These are phyloP conservation scores for Coenonympha glycerion DNA, from an alignment of 2,888 invertebrate genomes.

Conservation along the genomic window DNA sequence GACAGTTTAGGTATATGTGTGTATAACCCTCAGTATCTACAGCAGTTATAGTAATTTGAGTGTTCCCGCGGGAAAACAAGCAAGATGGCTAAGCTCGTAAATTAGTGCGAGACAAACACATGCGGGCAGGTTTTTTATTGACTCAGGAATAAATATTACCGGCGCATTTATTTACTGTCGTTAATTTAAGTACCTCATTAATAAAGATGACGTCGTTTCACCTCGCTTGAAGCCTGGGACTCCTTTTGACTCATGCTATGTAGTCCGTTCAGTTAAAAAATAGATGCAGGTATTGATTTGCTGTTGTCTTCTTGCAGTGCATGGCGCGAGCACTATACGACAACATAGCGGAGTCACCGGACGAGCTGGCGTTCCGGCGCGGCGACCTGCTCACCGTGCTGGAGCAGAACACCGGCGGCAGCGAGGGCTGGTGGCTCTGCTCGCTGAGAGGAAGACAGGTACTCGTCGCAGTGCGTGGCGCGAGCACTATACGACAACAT, in stretches of 20 bases:
- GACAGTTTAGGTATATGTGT: too few relatives aligned
- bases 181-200: neutral
- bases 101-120: constrained; percentile 5
- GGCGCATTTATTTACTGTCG: neutral
- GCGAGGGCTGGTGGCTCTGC: constrained; percentile 98
- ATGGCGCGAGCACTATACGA: constrained; percentile 96
- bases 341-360: constrained; percentile 94
- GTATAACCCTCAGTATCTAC: too few relatives aligned
- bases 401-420: constrained; percentile 92
- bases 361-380: constrained; percentile 94
- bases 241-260: too few relatives aligned
- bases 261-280: too few relatives aligned
- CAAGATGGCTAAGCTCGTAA: constrained; percentile 4
- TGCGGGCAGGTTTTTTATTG: constrained; percentile 12
- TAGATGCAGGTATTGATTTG: too few relatives aligned
- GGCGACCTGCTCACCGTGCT: constrained; percentile 94
- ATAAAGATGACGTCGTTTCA: too few relatives aligned
- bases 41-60: constrained; percentile 1
- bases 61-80: constrained; percentile 9
- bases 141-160: neutral
- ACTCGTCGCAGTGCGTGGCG: too few relatives aligned
- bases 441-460: constrained; percentile 88
- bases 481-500: constrained; percentile 56
- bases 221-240: too few relatives aligned
- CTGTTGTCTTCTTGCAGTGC: neutral